Conservation (phyloP, 30 jellyfish, hydroid and myxozoan genomes). For the Cassiopea xamachana region DNA sequence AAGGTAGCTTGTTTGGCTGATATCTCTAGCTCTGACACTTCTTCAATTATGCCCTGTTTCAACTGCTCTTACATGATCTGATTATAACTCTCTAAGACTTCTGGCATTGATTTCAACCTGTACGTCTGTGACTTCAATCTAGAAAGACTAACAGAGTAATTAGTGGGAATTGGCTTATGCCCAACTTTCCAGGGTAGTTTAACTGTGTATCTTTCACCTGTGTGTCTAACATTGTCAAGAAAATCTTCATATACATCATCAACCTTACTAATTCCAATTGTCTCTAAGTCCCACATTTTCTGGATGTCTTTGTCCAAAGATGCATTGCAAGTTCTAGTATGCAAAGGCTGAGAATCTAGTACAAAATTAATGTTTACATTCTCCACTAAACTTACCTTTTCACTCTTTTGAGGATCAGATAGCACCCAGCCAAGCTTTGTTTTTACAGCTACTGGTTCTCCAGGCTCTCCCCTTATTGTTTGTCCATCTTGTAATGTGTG, state of each 20-base stretch:
- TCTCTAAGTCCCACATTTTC: slow-evolving; percentile 44
- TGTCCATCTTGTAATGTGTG: slow-evolving; percentile 22
- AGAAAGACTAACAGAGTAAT: not conserved
- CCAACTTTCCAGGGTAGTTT: slow-evolving; percentile 7
- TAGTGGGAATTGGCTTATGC: slow-evolving; percentile 32
- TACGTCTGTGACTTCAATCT: not conserved
- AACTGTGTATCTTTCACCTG: no score
- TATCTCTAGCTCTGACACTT: not conserved
- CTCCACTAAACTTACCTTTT: slow-evolving; percentile 1
- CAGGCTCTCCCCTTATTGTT: slow-evolving; percentile 53
- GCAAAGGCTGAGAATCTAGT: not conserved
- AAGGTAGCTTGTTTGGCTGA: not conserved
- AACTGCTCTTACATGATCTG: not conserved
- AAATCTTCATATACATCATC: no score
- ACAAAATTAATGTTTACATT: slow-evolving; percentile 1
- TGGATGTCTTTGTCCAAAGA: slow-evolving; percentile 8
- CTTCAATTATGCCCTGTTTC: not conserved
- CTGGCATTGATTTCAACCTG: not conserved
- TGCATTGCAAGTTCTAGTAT: slow-evolving; percentile 1
- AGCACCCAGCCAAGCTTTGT: slow-evolving; percentile 16
- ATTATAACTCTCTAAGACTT: not conserved
- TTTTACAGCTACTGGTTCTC: slow-evolving; percentile 49
- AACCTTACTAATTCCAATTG: no score
- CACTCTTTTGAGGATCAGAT: slow-evolving; percentile 2
- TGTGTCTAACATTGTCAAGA: no score